These are phyloP conservation scores for Leptoclinus maculatus DNA, from an alignment of 2,797 vertebrate species.

Conservation along the genomic window DNA sequence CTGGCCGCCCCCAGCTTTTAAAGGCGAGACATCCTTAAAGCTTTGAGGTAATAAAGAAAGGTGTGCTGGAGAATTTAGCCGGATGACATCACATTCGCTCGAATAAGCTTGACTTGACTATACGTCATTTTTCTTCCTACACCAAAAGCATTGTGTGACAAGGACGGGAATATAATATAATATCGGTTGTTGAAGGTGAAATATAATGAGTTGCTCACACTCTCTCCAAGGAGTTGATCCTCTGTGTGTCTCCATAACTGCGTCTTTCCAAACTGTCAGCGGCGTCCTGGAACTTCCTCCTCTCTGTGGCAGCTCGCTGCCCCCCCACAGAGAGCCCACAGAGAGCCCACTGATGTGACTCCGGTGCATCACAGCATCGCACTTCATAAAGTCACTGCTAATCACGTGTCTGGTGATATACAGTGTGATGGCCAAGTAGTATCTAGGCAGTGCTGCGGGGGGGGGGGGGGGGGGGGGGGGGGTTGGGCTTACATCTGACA, in stretches of 20 bases:
- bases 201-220: constrained; percentile 41
- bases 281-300: constrained; percentile 19
- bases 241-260: not conserved
- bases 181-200: constrained; percentile 55
- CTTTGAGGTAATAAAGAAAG: not conserved
- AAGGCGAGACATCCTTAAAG: too few species aligned
- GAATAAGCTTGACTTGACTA: constrained; percentile 41
- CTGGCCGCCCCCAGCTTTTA: too few species aligned
- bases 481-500: constrained; percentile 18
- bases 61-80: not conserved
- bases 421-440: constrained; percentile 6
- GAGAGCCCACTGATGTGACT: constrained; percentile 48
- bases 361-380: constrained; percentile 46
- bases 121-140: constrained; percentile 7
- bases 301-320: constrained; percentile 21
- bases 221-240: constrained; percentile 33
- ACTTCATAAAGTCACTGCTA: constrained; percentile 45
- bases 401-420: constrained; percentile 39
- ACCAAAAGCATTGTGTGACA: not conserved
- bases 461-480: not conserved
- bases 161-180: constrained; percentile 6
- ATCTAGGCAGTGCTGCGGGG: constrained; percentile 26
- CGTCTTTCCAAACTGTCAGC: constrained; percentile 28
- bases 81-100: constrained; percentile 4
- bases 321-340: constrained; percentile 42